phyloP scores from a whole-genome alignment of 53 echinoderm and acorn worm genomes.

The Antedon mediterranea region DNA sequence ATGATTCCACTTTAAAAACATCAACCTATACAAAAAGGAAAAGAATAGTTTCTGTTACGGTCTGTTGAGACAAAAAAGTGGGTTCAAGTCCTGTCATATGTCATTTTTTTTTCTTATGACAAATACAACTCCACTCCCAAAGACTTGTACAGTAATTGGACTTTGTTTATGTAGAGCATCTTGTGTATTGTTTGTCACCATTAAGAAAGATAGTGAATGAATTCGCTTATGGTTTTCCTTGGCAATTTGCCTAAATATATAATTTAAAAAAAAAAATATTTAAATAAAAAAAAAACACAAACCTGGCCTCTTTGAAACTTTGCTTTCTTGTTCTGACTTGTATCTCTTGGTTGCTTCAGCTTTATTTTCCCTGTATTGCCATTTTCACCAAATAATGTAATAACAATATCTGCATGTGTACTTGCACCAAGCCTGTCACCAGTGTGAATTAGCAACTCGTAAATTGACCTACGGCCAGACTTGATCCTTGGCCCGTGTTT shows the following conservation, averaged over 20 bases:
- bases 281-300: neutral
- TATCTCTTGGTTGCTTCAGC: constrained; percentile 60
- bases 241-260: too few relatives aligned
- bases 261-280: neutral
- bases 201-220: too few relatives aligned
- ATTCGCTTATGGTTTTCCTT: too few relatives aligned
- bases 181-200: too few relatives aligned
- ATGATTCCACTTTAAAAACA: constrained; percentile 93
- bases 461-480: constrained; percentile 77
- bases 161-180: too few relatives aligned
- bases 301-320: constrained; percentile 99
- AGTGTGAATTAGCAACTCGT: constrained; percentile 84
- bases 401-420: constrained; percentile 79
- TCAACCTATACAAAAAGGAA: constrained; percentile 97
- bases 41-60: too few relatives aligned
- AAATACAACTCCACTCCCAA: too few relatives aligned
- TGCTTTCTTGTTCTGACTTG: constrained; percentile 51
- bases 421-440: constrained; percentile 82
- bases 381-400: constrained; percentile 79
- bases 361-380: constrained; percentile 99
- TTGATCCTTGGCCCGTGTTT: constrained; percentile 84
- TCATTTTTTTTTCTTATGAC: too few relatives aligned
- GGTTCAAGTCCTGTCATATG: too few relatives aligned
- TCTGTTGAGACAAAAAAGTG: too few relatives aligned
- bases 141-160: too few relatives aligned